Evolutionary conservation across 2,797 vertebrate species (phyloP).

Genomic region (Allobates femoralis): DNA sequence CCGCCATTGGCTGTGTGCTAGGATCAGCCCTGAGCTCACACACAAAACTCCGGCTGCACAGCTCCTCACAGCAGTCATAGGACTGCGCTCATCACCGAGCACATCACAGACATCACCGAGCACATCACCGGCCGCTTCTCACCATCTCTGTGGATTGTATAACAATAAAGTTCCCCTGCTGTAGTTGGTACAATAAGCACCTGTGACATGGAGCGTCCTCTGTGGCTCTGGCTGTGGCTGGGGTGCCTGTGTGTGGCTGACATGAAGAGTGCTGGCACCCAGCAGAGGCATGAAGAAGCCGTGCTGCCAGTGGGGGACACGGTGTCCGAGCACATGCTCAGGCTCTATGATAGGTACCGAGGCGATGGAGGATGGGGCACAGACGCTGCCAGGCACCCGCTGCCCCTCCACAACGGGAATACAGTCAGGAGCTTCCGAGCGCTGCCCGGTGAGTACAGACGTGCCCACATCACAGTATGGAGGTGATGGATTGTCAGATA

Average conservation of each 20-base stretch:
- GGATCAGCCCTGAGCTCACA: constrained; percentile 66
- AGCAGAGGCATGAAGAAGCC: constrained; percentile 49
- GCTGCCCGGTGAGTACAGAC: constrained; percentile 51
- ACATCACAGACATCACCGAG: background rate
- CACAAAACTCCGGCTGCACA: constrained; percentile 60
- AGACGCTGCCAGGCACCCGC: background rate
- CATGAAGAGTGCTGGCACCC: constrained; percentile 57
- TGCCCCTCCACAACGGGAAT: constrained; percentile 82
- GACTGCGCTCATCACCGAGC: background rate
- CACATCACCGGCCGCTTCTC: no score
- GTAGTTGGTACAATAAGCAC: constrained; percentile 1
- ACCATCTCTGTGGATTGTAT: constrained; percentile 2
- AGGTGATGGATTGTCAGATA: no score
- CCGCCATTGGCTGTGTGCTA: constrained; percentile 35
- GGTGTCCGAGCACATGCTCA: constrained; percentile 91
- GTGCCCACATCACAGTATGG: no score
- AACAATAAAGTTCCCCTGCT: constrained; percentile 4
- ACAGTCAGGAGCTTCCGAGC: constrained; percentile 87
- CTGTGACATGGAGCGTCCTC: constrained; percentile 67
- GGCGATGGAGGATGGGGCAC: constrained; percentile 67
- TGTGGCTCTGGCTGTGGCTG: constrained; percentile 78
- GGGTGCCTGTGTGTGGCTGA: constrained; percentile 75
- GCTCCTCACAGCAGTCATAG: constrained; percentile 37
- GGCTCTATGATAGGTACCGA: constrained; percentile 88
- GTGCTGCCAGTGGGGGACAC: constrained; percentile 74